Percentiles rank a stretch among this genome's conserved stretches.
Conservation (phyloP, 2,797 vertebrate genomes). For the Thaleichthys pacificus region DNA sequence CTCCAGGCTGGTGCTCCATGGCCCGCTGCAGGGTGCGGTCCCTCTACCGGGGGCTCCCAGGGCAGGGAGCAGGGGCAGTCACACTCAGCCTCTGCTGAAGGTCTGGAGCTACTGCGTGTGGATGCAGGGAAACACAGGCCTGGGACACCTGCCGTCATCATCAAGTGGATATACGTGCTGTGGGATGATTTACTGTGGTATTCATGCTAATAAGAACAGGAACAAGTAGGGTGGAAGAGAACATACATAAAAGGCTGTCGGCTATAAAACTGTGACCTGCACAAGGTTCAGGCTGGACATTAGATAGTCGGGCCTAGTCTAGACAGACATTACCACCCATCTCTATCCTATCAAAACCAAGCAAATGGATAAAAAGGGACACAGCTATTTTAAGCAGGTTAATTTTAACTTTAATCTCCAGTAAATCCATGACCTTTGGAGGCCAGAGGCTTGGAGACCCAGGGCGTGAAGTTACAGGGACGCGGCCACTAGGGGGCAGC, state of each 20-base stretch:
- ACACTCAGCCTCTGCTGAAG: not conserved
- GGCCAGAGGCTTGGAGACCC: conserved; percentile 7
- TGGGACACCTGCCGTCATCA: no score
- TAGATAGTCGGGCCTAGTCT: conserved; percentile 30
- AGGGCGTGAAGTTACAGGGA: conserved; percentile 23
- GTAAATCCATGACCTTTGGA: conserved; percentile 50
- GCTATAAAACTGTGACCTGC: no score
- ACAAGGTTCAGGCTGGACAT: not conserved
- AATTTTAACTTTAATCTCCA: conserved; percentile 71
- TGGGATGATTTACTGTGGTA: no score
- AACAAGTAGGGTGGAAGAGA: not conserved
- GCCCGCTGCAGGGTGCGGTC: conserved; percentile 22
- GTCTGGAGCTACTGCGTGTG: not conserved
- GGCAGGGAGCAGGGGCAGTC: not conserved
- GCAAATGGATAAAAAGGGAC: conserved; percentile 25
- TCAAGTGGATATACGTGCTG: no score
- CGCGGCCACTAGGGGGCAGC: conserved; percentile 68
- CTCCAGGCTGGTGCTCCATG: conserved; percentile 2
- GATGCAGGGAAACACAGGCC: no score
- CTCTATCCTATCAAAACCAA: conserved; percentile 44
- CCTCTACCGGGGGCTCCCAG: conserved; percentile 46
- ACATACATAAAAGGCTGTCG: not conserved
- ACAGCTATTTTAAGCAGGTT: conserved; percentile 55
- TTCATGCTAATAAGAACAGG: no score
- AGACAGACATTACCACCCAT: conserved; percentile 49